phyloP scores from a whole-genome alignment of 2,888 invertebrate species.

The Sminthurinus aureus region DNA sequence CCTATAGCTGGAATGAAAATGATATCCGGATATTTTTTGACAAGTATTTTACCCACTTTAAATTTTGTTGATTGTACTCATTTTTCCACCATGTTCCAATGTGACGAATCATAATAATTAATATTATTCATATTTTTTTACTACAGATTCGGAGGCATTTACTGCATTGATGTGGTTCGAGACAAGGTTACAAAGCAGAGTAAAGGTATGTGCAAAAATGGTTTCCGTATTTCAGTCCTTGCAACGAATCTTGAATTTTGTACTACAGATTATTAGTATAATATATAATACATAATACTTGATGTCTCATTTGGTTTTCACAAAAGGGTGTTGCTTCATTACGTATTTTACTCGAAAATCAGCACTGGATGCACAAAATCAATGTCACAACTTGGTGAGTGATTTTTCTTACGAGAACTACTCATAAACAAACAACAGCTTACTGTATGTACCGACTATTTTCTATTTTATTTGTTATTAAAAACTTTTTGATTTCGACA shows the following conservation, averaged over 20 bases:
- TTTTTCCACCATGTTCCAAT: too few species aligned
- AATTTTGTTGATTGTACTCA: too few species aligned
- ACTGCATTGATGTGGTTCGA: slow-evolving; percentile 95
- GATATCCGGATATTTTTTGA: slow-evolving; percentile 96
- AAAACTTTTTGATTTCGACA: too few species aligned
- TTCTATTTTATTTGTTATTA: too few species aligned
- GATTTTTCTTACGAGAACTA: too few species aligned
- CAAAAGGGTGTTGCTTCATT: slow-evolving; percentile 98
- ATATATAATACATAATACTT: not conserved
- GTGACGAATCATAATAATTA: too few species aligned
- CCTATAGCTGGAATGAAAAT: slow-evolving; percentile 95
- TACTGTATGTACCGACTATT: too few species aligned
- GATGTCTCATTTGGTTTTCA: slow-evolving; percentile 62
- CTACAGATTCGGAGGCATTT: slow-evolving; percentile 94
- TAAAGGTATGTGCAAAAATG: slow-evolving; percentile 79
- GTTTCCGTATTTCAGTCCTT: not conserved
- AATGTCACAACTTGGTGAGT: slow-evolving; percentile 99
- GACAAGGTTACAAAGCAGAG: slow-evolving; percentile 97
- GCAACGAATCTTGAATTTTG: too few species aligned
- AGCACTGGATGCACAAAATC: slow-evolving; percentile 98
- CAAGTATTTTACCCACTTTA: too few species aligned
- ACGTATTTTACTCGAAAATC: slow-evolving; percentile 98
- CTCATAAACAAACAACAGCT: too few species aligned
- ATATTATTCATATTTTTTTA: too few species aligned
- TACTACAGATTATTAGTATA: too few species aligned